Base-by-base conservation (phyloP, 53 echinoderm and acorn worm species). In the Arbacia lixula region DNA sequence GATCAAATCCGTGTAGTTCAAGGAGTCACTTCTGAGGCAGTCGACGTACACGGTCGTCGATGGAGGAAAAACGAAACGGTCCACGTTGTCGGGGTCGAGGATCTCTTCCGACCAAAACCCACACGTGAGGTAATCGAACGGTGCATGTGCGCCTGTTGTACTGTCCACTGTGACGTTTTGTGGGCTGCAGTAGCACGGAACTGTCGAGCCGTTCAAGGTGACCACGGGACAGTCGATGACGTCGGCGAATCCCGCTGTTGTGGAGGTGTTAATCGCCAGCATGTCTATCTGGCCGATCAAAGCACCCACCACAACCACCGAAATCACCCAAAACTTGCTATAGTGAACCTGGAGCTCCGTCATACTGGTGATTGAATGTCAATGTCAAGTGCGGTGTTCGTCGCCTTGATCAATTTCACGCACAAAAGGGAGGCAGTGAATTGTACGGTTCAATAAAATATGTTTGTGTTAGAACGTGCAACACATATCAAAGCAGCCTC, bases 221-320 rank as follows among this genome's bases (percentile, higher is more conserved):
- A 74, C 74, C 12, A 53, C 34, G 33, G 74, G 74, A 53, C 74
- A 74, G 4, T 74, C 36, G 53, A 74, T 53, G 28, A 29, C 28
- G 14, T 46, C 6, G 8, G 46, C 8, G 14, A 10, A 46, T 46
- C 46, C 8, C 28, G 58, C 49, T 10, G 49, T 10, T 10, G 49
- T 46, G 8, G 49, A 46, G 8, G 49, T 46, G 49, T 46, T 46
- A 46, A 46, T 46, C 14, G 49, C 49, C n/a, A n/a, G n/a, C n/a
- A n/a, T n/a, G n/a, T n/a, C n/a, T n/a, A n/a, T n/a, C n/a, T n/a
- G n/a, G n/a, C n/a, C n/a, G n/a, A n/a, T n/a, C n/a, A n/a, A n/a
- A n/a, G n/a, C n/a, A n/a, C n/a, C n/a, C n/a, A n/a, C n/a, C n/a
- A n/a, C n/a, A n/a, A n/a, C n/a, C n/a, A n/a, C n/a, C n/a, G n/a